Base-by-base conservation (phyloP, 1,140 invertebrate genomes). In the Leptopilina boulardi region DNA sequence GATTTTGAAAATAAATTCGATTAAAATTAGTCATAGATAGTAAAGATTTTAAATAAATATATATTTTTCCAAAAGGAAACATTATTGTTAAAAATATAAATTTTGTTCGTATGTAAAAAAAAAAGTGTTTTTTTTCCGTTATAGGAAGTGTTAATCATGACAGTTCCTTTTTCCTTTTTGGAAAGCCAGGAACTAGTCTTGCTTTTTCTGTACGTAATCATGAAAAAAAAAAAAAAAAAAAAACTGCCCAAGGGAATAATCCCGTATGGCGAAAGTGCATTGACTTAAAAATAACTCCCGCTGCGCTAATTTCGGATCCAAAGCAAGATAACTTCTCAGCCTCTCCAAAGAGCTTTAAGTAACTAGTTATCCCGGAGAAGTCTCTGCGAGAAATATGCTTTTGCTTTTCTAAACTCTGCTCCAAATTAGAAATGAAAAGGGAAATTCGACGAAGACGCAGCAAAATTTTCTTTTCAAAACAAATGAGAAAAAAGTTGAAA, bases 221-320 rank as follows among this genome's bases (percentile, higher is more conserved):
- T n/a, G n/a, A n/a, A n/a, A n/a, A n/a, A n/a, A 51, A 10, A 15
- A 75, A 75, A 66, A 66, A 70, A 66, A 75, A 66, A 75, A 66
- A 75, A 75, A 54, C 18, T 70, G 42, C 30, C 11, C 30, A 13
- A 59, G 59, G 80, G 77, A 81, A 83, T 82, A 76, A 71, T 66
- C 76, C 77, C 80, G 80, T 82, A 83, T 82, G 80, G 82, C 75
- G 82, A 83, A 83, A 83, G 82, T 83, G 82, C 82, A 83, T 81
- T 83, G 82, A 83, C 82, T 83, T 83, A 83, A 83, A 83, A 82
- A 81, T 83, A 83, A 80, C 82, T 76, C 78, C 59, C 47, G 75
- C 71, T 75, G 80, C 74, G 80, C 82, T 83, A 83, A 83, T 83
- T 83, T 83, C 78, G 81, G 82, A 83, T 83, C 82, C 81, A 83